These are phyloP conservation scores for Notechis scutatus DNA, from an alignment of 2,113 vertebrate genomes.

Conservation along the genomic window DNA sequence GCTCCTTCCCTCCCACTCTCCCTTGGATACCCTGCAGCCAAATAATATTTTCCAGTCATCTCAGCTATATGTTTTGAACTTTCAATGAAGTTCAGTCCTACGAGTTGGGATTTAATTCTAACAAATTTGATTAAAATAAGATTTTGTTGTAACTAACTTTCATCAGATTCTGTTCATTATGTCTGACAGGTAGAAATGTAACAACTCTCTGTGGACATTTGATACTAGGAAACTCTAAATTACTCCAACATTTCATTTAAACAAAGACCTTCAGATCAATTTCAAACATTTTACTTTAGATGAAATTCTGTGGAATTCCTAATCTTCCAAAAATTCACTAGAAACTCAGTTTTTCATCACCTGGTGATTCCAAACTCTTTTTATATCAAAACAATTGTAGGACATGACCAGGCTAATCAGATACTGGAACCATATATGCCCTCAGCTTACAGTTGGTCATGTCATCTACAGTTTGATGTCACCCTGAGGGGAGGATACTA, in stretches of 20 bases:
- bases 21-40: not conserved
- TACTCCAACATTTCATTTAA: not conserved
- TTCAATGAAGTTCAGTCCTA: not conserved
- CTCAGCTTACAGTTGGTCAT: not conserved
- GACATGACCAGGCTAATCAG: not conserved
- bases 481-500: not conserved
- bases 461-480: not conserved
- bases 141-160: not conserved
- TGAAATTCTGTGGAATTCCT: not conserved
- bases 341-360: not conserved
- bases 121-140: not conserved
- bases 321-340: not conserved
- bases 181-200: not conserved
- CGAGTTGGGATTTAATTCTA: not conserved
- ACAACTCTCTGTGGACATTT: not conserved
- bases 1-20: not conserved
- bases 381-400: slow-evolving; percentile 7
- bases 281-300: not conserved
- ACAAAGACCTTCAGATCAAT: not conserved
- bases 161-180: not conserved
- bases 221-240: not conserved
- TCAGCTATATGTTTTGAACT: not conserved
- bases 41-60: not conserved
- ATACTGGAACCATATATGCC: not conserved
- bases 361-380: not conserved